These are phyloP conservation scores for Dicrostonyx torquatus DNA, from an alignment of 2,797 vertebrate genomes.

Conservation along the genomic window DNA sequence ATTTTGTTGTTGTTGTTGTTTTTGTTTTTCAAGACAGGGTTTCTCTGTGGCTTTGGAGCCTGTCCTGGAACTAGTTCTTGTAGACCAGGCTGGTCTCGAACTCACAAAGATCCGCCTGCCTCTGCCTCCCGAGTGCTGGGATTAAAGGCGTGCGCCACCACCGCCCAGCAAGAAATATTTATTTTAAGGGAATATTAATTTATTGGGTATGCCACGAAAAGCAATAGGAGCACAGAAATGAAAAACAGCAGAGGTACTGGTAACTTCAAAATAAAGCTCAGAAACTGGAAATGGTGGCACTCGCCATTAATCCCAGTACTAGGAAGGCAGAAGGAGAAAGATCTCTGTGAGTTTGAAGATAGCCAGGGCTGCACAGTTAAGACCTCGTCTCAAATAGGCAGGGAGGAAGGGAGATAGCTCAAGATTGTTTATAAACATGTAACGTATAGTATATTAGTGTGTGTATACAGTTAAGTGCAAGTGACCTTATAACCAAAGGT, in stretches of 20 bases:
- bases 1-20: too few relatives aligned
- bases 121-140: too few relatives aligned
- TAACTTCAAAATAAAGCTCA: neutral
- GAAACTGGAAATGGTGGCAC: neutral
- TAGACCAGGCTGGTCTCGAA: too few relatives aligned
- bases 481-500: neutral
- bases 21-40: too few relatives aligned
- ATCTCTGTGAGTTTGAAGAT: neutral
- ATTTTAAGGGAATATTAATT: neutral
- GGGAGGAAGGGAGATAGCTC: neutral
- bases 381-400: neutral
- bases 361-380: neutral
- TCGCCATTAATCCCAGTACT: neutral
- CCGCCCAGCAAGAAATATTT: neutral
- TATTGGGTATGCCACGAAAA: neutral
- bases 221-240: neutral
- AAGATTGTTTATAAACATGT: neutral
- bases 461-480: neutral
- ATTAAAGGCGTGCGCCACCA: too few relatives aligned
- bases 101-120: too few relatives aligned
- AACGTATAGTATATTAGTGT: neutral
- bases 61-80: too few relatives aligned
- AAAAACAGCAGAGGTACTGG: neutral
- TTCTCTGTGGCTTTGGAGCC: too few relatives aligned
- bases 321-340: neutral